phyloP scores from a whole-genome alignment of 2,113 vertebrate species.

The human (Homo sapiens) region GRCh38 chr5:168172501-168173000 shows the following conservation, averaged over 20 bases:
- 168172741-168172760: background rate
- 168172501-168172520: background rate
- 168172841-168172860: slow-evolving; percentile 62
- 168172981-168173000: background rate
- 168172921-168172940: slow-evolving; percentile 34
- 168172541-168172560: background rate
- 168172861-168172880: slow-evolving; percentile 63
- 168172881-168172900: slow-evolving; percentile 65
- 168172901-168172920: slow-evolving; percentile 61
- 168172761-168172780: background rate
- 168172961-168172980: background rate
- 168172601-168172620: background rate
- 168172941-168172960: slow-evolving; percentile 35
- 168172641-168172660: background rate
- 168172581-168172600: background rate
- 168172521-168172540: background rate
- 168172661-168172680: background rate
- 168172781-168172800: slow-evolving; percentile 36
- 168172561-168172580: background rate
- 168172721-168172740: background rate
- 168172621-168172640: background rate
- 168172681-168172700: background rate
- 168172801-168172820: slow-evolving; percentile 52
- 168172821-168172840: background rate
- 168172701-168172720: background rate